Evolutionary conservation across 1,140 invertebrate species (phyloP), one percentile per base, ranked within the genome.

Genomic region (Aphaenogaster floridana): DNA sequence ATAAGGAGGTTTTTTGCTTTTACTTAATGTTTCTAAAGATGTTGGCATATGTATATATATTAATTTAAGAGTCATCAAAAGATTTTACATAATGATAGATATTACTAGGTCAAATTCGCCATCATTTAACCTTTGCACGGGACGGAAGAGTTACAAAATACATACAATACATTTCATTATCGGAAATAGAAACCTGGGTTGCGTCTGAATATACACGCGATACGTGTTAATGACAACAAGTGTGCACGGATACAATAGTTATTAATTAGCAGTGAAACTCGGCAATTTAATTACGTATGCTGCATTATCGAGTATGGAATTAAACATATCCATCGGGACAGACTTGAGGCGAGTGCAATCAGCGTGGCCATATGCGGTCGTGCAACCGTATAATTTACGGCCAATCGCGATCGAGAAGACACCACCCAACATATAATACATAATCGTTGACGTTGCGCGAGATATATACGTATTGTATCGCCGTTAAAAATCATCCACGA

Each of bases 381-480:
- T 61, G 63, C 80, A 84, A 84, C 80, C 80, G 54, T 84, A 76
- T 84, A 84, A 84, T 84, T 84, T 84, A 84, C 80, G 69, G 69
- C 80, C 80, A 84, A 84, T 84, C 80, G 80, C 80, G 80, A 84
- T 84, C 80, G 80, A 50, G 69, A 84, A 84, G 80, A 84, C 80
- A 76, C 80, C 80, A 84, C 69, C 80, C 69, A 84, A 84, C 80
- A 84, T 84, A 84, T 84, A 84, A 84, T 84, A 84, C 80, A 84
- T 84, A 84, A 84, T 84, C 80, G 69, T 45, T 84, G 80, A 84
- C 80, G 69, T 84, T 61, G 69, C 80, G 80, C 69, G 80, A 84
- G 69, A 84, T 84, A 84, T 76, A 84, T 84, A 76, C 69, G 80
- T 61, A 84, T 84, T 84, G 80, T 84, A 84, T 84, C 80, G 80